A percentile compares a stretch with the other conserved stretches of the same genome.
Evolutionary conservation across 2,113 vertebrate genomes (phyloP).

Genomic region (Coptodon rendalli): DNA sequence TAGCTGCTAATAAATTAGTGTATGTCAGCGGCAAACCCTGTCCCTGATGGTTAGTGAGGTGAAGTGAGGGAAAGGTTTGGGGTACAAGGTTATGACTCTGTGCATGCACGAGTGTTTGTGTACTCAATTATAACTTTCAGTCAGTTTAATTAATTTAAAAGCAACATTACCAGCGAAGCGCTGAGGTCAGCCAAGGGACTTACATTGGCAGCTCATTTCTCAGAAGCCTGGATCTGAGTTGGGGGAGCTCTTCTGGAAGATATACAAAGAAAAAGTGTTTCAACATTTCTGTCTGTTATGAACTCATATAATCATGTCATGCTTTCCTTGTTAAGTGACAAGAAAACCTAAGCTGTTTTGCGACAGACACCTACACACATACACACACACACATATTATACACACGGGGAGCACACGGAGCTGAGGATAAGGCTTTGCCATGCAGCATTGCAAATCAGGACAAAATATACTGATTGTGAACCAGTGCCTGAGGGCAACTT

Average conservation of each 20-base stretch:
- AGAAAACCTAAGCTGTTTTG: neutral
- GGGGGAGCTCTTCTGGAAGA: conserved; percentile 51
- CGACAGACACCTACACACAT: neutral
- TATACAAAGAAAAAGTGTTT: conserved; percentile 18
- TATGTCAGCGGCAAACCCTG: neutral
- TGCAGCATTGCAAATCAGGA: conserved; percentile 5
- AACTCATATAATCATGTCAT: neutral
- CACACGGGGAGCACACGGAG: neutral
- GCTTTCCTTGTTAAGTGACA: conserved; percentile 1
- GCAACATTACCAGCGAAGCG: neutral
- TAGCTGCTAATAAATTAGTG: conserved; percentile 15
- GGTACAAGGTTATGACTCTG: neutral
- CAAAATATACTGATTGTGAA: conserved; percentile 43
- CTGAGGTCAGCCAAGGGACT: conserved; percentile 43
- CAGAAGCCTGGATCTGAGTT: conserved; percentile 8
- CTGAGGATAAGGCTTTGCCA: conserved; percentile 5
- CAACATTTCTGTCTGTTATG: neutral
- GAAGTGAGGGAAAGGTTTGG: neutral
- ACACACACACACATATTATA: neutral
- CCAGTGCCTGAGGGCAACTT: conserved; percentile 20
- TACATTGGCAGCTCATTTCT: conserved; percentile 68
- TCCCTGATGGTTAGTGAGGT: neutral
- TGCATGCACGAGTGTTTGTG: neutral
- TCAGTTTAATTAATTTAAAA: conserved; percentile 30
- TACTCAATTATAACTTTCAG: neutral